These are phyloP conservation scores for Pedicia rivosa DNA, from an alignment of 2,888 invertebrate genomes.

Conservation along the genomic window DNA sequence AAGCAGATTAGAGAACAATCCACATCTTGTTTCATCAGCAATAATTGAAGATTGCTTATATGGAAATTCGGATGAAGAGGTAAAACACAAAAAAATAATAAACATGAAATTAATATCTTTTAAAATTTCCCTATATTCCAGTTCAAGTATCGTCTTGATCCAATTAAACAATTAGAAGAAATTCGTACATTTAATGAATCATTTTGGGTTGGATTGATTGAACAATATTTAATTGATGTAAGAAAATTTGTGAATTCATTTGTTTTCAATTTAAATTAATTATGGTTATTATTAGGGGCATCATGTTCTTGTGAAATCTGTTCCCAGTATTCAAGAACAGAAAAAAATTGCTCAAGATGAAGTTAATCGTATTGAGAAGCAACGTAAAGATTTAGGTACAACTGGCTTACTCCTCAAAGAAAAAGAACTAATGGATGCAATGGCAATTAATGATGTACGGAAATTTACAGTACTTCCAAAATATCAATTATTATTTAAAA, in stretches of 20 bases:
- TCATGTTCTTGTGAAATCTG: constrained; percentile 22
- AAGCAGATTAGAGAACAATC: constrained; percentile 56
- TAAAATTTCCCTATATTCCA: constrained; percentile 26
- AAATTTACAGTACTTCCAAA: constrained; percentile 1
- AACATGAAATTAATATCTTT: too few relatives aligned
- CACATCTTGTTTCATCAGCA: constrained; percentile 62
- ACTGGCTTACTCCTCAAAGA: constrained; percentile 50
- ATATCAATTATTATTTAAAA: constrained; percentile 4
- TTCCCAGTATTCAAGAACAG: constrained; percentile 47
- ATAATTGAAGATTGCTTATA: constrained; percentile 74
- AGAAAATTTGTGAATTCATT: constrained; percentile 5
- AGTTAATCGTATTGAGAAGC: constrained; percentile 48
- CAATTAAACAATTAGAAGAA: constrained; percentile 40
- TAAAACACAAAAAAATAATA: too few relatives aligned
- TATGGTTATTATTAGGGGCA: constrained; percentile 10
- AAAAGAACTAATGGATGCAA: constrained; percentile 45
- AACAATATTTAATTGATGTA: constrained; percentile 33
- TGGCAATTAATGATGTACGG: constrained; percentile 55
- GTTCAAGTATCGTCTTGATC: constrained; percentile 54
- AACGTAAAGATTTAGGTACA: constrained; percentile 45
- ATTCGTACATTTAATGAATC: constrained; percentile 32
- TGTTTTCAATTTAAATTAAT: background rate
- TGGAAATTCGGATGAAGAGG: constrained; percentile 54
- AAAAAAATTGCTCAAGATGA: constrained; percentile 55
- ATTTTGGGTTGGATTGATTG: constrained; percentile 58